Evolutionary conservation across 2,888 invertebrate species (phyloP).

Genomic region (Drosophila pegasa): DNA sequence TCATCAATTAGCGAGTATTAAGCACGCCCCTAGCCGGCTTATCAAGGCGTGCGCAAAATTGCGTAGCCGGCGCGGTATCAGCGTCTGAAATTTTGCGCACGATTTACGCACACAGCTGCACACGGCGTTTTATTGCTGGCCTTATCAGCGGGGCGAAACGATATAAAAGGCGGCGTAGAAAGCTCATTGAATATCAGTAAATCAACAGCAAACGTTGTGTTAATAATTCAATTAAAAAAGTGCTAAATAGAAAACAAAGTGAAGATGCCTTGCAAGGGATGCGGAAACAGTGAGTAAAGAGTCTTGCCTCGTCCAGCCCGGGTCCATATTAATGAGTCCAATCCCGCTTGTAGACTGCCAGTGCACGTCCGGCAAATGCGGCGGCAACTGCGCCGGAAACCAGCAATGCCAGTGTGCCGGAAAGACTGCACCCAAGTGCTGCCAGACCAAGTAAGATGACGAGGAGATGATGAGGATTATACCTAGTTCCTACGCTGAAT

Average conservation of each 20-base stretch:
- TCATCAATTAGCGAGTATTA: conserved; percentile 12
- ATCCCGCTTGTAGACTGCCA: conserved; percentile 68
- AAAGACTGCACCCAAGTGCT: conserved; percentile 65
- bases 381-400: conserved; percentile 73
- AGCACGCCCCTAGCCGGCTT: conserved; percentile 7
- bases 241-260: conserved; percentile 3
- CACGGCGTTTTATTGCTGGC: conserved; percentile 43
- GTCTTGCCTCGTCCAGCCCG: neutral
- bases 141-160: conserved; percentile 38
- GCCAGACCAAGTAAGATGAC: conserved; percentile 50
- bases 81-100: conserved; percentile 35
- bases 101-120: conserved; percentile 46
- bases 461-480: too few species aligned
- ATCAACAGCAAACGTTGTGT: conserved; percentile 16
- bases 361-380: conserved; percentile 75
- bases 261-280: conserved; percentile 78
- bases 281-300: conserved; percentile 69
- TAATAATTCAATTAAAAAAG: neutral
- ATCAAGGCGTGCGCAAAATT: conserved; percentile 55
- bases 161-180: conserved; percentile 36
- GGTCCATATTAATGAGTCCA: conserved; percentile 11
- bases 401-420: conserved; percentile 74
- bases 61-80: conserved; percentile 22
- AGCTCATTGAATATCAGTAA: conserved; percentile 9
- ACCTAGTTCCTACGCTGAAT: conserved; percentile 8